phyloP scores from a whole-genome alignment of 2,797 vertebrate species.

The Gobionotothen gibberifrons region DNA sequence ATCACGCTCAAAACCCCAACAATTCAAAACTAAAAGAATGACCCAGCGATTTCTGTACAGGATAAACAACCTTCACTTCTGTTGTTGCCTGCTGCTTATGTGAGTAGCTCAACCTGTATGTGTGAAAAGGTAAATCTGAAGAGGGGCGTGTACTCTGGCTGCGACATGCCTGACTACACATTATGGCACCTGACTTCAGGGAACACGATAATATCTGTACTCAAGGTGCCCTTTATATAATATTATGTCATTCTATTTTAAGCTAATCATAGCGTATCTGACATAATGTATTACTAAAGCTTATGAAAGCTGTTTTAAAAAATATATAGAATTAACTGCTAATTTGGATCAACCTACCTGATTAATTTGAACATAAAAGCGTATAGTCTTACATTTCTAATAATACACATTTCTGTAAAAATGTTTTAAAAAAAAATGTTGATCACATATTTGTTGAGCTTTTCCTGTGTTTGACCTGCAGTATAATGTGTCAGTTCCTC shows the following conservation, averaged over 20 bases:
- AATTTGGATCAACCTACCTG: too few species aligned
- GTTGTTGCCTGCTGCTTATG: not conserved
- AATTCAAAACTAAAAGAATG: not conserved
- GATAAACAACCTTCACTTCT: not conserved
- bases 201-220: too few species aligned
- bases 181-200: not conserved
- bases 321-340: not conserved
- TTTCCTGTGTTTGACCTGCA: not conserved
- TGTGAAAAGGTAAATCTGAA: not conserved
- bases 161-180: not conserved
- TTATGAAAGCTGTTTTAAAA: not conserved
- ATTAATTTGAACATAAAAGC: not conserved
- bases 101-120: not conserved
- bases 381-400: too few species aligned
- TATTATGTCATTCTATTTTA: not conserved
- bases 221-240: not conserved
- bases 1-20: not conserved
- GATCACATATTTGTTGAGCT: not conserved
- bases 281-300: not conserved
- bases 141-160: conserved; percentile 37
- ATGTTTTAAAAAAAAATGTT: not conserved
- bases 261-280: not conserved
- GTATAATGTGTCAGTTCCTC: not conserved
- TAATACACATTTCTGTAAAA: too few species aligned
- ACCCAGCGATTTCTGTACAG: fast-evolving